Evolutionary conservation across 2,888 invertebrate species (phyloP), one percentile per base, ranked within the genome.

Genomic region (Dinocampus coccinellae): DNA sequence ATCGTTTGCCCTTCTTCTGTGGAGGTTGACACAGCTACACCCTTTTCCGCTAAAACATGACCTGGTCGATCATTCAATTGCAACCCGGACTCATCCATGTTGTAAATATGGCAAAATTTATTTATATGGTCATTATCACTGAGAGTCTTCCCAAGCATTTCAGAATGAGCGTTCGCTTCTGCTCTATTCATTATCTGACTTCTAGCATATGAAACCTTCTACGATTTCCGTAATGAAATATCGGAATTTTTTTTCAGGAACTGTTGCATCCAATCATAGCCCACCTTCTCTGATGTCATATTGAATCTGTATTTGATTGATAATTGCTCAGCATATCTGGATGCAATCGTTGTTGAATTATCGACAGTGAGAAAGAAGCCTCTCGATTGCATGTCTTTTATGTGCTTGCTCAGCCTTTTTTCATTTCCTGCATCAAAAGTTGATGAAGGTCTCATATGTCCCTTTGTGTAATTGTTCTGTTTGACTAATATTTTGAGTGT

Each of bases 1-100:
- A 82, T 77, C 0, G 82, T 85, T 77, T 86, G 82, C 4, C 81
- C 82, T 71, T 76, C 80, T 77, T 81, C 79, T 20, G 69, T 72
- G 13, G 81, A 78, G 66, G 81, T 80, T 20, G 82, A 58, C 34
- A n/a, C 70, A 77, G 79, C 81, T n/a, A 77, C 70, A 39, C 81
- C 79, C 68, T 79, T 81, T 69, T 65, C 67, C 10, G 79, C 79
- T 36, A 80, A 52, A 42, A 81, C 78, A 71, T 73, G 67, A 24
- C 72, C 77, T 65, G 76, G 55, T 64, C 24, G 65, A 72, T 52
- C 29, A 69, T 66, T n/a, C 53, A 64, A 52, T 69, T 74, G 16
- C 66, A 55, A 2, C 20, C 55, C 55, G 1, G 34, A 61, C n/a
- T 61, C 61, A 61, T 61, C 61, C 39, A 61, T 39, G 13, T 33